These are phyloP conservation scores for Cottus gobio DNA, from an alignment of 2,113 vertebrate species.

Conservation along the genomic window DNA sequence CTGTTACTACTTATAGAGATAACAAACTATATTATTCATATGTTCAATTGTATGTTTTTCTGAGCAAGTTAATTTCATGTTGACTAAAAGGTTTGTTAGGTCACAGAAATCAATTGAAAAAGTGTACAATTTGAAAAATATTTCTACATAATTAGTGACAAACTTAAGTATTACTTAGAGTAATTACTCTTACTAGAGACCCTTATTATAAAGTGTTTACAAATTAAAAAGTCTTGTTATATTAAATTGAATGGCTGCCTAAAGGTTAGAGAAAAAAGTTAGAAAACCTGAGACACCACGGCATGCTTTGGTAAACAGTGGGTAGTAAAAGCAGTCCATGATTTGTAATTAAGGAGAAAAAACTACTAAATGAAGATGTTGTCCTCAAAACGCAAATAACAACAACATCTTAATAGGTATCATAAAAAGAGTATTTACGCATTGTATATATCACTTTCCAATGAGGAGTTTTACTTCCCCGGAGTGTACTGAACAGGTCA, in stretches of 20 bases:
- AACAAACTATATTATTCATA: too few species aligned
- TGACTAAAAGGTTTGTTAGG: background rate
- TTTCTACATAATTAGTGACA: background rate
- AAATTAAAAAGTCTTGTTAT: background rate
- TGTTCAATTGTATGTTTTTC: background rate
- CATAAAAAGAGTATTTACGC: background rate
- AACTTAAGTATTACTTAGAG: too few species aligned
- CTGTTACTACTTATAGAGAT: background rate
- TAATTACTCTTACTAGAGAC: too few species aligned
- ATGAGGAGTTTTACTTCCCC: background rate
- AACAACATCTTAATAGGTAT: background rate
- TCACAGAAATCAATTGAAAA: background rate
- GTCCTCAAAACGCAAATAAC: background rate
- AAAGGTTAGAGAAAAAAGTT: background rate
- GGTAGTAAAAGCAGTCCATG: background rate
- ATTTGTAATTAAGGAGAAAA: background rate
- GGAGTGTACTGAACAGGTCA: slow-evolving; percentile 11
- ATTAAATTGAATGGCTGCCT: background rate
- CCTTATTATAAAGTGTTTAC: background rate
- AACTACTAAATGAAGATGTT: background rate
- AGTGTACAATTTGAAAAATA: background rate
- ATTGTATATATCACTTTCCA: background rate
- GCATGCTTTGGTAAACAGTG: too few species aligned
- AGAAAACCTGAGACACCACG: background rate
- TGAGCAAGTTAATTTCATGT: background rate